phyloP scores from a whole-genome alignment of 2,113 vertebrate genomes.

The Manacus vitellinus region DNA sequence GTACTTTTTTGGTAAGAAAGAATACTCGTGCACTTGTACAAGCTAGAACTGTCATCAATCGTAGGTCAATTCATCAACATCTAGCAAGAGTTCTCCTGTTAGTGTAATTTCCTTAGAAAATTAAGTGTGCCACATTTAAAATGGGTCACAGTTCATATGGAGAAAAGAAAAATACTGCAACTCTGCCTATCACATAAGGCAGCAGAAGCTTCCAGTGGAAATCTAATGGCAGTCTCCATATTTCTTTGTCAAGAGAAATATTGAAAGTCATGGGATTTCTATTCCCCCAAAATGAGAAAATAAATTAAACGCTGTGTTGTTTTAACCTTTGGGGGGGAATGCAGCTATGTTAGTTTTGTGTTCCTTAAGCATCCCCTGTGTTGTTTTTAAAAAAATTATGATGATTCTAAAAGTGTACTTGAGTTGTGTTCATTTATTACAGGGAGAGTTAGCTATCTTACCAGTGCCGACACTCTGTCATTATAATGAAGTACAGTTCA shows the following conservation, averaged over 20 bases:
- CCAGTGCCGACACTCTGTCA: conserved; percentile 33
- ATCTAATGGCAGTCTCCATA: neutral
- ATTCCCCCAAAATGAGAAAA: neutral
- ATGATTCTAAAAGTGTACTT: conserved; percentile 30
- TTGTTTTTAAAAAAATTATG: neutral
- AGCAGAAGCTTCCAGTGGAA: neutral
- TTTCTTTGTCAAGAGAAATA: conserved; percentile 18
- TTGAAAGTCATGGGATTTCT: neutral
- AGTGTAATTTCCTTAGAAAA: neutral
- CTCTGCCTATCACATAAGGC: neutral
- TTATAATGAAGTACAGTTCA: conserved; percentile 41
- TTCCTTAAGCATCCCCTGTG: neutral
- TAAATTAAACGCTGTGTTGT: neutral
- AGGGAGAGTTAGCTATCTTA: conserved; percentile 18
- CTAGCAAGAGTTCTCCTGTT: neutral
- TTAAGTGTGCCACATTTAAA: neutral
- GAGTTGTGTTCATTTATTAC: neutral
- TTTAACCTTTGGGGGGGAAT: neutral
- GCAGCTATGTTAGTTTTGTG: neutral
- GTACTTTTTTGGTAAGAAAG: neutral
- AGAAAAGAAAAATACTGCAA: neutral
- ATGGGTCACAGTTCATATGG: rapidly evolving
- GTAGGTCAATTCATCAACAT: neutral
- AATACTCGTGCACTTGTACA: neutral
- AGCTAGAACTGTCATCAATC: neutral